Conservation (phyloP, 2,113 vertebrate species). For the Cyprinus carpio region DNA sequence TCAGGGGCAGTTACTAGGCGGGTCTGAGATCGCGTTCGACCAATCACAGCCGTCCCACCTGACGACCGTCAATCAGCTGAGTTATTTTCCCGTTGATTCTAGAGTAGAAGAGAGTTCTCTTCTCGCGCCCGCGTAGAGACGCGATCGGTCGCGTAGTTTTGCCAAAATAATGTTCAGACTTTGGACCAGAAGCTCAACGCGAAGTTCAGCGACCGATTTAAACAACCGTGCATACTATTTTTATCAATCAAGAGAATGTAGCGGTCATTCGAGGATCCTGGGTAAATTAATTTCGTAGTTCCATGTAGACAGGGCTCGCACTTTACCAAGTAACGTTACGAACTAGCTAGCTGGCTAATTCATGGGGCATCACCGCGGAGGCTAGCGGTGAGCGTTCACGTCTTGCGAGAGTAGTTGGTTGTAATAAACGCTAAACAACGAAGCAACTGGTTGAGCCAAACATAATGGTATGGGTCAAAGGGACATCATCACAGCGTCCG, state of each 20-base stretch:
- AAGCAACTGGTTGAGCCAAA: conserved; percentile 13
- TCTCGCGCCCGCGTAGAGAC: background rate
- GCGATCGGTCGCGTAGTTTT: conserved; percentile 18
- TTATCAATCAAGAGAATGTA: conserved; percentile 41
- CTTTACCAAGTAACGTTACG: conserved; percentile 21
- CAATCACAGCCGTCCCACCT: conserved; percentile 55
- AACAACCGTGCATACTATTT: background rate
- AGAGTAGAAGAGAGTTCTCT: conserved; percentile 29
- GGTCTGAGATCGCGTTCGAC: conserved; percentile 38
- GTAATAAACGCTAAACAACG: conserved; percentile 16
- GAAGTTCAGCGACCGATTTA: conserved; percentile 2
- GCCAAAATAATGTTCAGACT: conserved; percentile 41
- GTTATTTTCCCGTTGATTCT: conserved; percentile 55
- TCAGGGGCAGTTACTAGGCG: conserved; percentile 59
- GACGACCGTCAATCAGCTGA: conserved; percentile 63
- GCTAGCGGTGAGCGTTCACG: background rate
- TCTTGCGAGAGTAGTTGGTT: background rate
- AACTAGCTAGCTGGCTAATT: conserved; percentile 37
- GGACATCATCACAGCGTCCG: conserved; percentile 41
- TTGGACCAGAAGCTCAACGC: conserved; percentile 17
- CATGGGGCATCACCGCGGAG: conserved; percentile 11
- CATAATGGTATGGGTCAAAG: conserved; percentile 60
- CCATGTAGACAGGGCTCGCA: background rate
- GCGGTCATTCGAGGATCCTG: background rate
- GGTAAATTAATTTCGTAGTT: conserved; percentile 15